Percentiles rank a stretch among this genome's conserved stretches.
phyloP scores from a whole-genome alignment of 2,797 vertebrate species.

The Sebastes itinus region DNA sequence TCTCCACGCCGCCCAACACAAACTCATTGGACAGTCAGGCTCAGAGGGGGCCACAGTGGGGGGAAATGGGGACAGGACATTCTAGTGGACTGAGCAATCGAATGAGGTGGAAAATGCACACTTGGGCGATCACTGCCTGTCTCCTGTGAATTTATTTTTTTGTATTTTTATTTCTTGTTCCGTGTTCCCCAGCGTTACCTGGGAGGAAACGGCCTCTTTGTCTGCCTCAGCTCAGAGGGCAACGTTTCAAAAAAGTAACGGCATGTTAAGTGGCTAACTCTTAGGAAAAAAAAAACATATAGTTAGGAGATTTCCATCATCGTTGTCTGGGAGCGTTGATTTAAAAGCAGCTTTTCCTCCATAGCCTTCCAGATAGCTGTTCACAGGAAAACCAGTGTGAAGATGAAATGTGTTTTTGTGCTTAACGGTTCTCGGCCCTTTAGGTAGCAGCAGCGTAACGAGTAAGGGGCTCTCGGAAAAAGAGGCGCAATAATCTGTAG shows the following conservation, averaged over 20 bases:
- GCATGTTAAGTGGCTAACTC: slow-evolving; percentile 78
- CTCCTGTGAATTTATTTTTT: slow-evolving; percentile 66
- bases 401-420: slow-evolving; percentile 6
- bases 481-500: slow-evolving; percentile 22
- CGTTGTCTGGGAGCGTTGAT: slow-evolving; percentile 34
- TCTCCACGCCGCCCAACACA: slow-evolving; percentile 39
- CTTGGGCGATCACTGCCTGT: slow-evolving; percentile 68
- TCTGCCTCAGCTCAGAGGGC: slow-evolving; percentile 40
- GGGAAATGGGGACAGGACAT: slow-evolving; percentile 44
- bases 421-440: slow-evolving; percentile 29
- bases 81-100: slow-evolving; percentile 64
- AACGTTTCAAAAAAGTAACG: slow-evolving; percentile 48
- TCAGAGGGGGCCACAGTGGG: slow-evolving; percentile 21
- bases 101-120: slow-evolving; percentile 67
- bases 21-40: slow-evolving; percentile 51
- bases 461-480: slow-evolving; percentile 3
- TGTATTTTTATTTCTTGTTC: slow-evolving; percentile 39
- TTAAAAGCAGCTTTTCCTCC: slow-evolving; percentile 40
- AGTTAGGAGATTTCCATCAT: slow-evolving; percentile 54
- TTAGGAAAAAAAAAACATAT: slow-evolving; percentile 52
- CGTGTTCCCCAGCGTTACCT: slow-evolving; percentile 47
- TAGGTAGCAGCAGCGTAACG: slow-evolving; percentile 28
- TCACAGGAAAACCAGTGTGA: slow-evolving; percentile 11
- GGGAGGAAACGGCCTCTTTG: slow-evolving; percentile 34
- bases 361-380: slow-evolving; percentile 39